These are phyloP conservation scores for Uloborus plumipes DNA, from an alignment of 2,888 invertebrate genomes.

Conservation along the genomic window DNA sequence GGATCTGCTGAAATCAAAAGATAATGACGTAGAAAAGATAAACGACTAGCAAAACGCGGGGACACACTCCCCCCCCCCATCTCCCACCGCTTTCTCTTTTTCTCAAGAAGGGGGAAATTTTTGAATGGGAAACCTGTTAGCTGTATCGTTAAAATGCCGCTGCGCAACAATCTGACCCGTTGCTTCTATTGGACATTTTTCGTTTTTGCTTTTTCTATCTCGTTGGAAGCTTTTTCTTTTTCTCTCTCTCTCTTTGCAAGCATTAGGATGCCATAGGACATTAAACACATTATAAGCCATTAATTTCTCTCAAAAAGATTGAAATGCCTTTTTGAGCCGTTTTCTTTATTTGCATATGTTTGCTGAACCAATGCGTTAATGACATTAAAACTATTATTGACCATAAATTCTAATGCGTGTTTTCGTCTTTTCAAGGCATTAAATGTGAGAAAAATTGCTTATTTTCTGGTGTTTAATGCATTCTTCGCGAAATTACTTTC, in stretches of 20 bases:
- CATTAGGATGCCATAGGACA: slow-evolving; percentile 47
- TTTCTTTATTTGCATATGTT: too few relatives aligned
- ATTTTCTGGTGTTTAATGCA: too few relatives aligned
- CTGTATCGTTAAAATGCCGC: slow-evolving; percentile 51
- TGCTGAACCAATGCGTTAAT: too few relatives aligned
- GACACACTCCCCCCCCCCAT: neutral
- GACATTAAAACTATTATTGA: too few relatives aligned
- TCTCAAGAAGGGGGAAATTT: slow-evolving; percentile 7
- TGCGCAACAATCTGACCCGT: slow-evolving; percentile 53
- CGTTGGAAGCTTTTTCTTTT: neutral
- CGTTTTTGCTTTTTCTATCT: neutral
- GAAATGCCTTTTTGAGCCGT: neutral
- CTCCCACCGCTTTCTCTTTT: neutral
- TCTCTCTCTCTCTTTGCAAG: slow-evolving; percentile 14
- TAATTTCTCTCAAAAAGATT: slow-evolving; percentile 36
- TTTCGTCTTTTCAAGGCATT: too few relatives aligned
- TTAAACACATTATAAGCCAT: slow-evolving; percentile 49
- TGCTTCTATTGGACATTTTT: neutral
- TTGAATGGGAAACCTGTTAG: slow-evolving; percentile 61
- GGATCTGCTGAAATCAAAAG: slow-evolving; percentile 55
- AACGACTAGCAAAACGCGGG: slow-evolving; percentile 51
- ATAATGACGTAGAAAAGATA: slow-evolving; percentile 63
- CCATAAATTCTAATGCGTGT: too few relatives aligned
- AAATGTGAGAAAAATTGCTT: too few relatives aligned
- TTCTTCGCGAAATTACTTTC: too few relatives aligned